Conservation (phyloP, 2,113 vertebrate species). For the Xiphorhynchus elegans region DNA sequence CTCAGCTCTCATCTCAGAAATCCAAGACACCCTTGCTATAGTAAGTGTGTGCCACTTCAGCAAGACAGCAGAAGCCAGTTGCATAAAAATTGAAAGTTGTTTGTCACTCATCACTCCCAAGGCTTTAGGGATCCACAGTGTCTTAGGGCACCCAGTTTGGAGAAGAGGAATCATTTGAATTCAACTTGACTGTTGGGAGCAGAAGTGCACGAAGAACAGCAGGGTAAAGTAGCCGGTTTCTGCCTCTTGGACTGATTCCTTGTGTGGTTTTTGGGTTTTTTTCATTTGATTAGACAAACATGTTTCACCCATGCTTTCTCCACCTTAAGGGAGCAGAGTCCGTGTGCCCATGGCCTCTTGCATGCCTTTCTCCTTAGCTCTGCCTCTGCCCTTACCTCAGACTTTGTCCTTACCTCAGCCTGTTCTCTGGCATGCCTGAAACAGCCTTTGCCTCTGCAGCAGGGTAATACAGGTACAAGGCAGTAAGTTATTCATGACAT, state of each 20-base stretch:
- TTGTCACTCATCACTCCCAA: neutral
- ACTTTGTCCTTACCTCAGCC: neutral
- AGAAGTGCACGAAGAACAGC: rapidly evolving
- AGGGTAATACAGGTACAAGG: neutral
- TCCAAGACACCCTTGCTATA: neutral
- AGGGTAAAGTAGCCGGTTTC: neutral
- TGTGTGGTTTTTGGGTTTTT: neutral
- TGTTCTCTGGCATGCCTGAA: neutral
- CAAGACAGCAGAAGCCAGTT: neutral
- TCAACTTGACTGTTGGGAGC: rapidly evolving
- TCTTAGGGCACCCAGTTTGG: neutral
- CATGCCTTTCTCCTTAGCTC: neutral
- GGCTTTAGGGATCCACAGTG: neutral
- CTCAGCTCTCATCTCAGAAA: neutral
- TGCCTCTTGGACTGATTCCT: neutral
- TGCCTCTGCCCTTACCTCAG: neutral
- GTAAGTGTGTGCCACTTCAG: rapidly evolving
- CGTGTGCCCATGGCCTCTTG: rapidly evolving
- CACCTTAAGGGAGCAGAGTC: neutral
- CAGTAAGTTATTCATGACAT: neutral
- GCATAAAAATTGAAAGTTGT: neutral
- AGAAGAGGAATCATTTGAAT: neutral
- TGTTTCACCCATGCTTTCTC: neutral
- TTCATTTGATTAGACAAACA: neutral
- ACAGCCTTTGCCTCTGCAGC: neutral